Evolutionary conservation across 2,888 invertebrate genomes (phyloP).

Genomic region (Drosophila pseudotalamancana): DNA sequence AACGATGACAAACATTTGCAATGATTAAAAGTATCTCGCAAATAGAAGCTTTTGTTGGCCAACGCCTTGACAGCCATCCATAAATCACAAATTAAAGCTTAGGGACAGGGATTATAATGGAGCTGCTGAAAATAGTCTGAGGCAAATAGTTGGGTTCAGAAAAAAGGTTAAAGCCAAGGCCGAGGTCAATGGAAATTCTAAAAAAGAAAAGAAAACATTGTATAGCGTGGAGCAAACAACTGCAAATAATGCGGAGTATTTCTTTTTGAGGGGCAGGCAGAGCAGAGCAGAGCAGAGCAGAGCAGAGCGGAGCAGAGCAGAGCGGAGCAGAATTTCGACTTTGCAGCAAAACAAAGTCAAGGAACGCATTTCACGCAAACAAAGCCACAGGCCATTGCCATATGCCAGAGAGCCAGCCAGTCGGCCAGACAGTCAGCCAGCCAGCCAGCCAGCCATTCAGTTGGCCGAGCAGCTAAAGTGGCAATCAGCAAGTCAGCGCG

Average conservation of each 20-base stretch:
- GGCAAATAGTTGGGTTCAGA: background rate
- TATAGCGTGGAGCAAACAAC: slow-evolving; percentile 22
- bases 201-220: slow-evolving; percentile 15
- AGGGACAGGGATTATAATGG: slow-evolving; percentile 6
- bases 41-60: too few relatives aligned
- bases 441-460: slow-evolving; percentile 19
- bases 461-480: slow-evolving; percentile 28
- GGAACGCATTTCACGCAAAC: slow-evolving; percentile 62
- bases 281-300: too few relatives aligned
- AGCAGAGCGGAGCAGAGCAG: too few relatives aligned
- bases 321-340: background rate
- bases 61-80: background rate
- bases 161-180: slow-evolving; percentile 38
- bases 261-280: background rate
- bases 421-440: background rate
- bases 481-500: slow-evolving; percentile 37
- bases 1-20: slow-evolving; percentile 1
- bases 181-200: slow-evolving; percentile 16
- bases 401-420: slow-evolving; percentile 34
- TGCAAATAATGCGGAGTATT: slow-evolving; percentile 23
- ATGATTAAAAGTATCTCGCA: background rate
- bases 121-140: background rate
- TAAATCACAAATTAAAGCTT: slow-evolving; percentile 4
- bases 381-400: slow-evolving; percentile 76
- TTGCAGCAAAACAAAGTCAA: slow-evolving; percentile 49